Conservation (phyloP, 2,888 invertebrate genomes). For the Cyclophora albipunctata region DNA sequence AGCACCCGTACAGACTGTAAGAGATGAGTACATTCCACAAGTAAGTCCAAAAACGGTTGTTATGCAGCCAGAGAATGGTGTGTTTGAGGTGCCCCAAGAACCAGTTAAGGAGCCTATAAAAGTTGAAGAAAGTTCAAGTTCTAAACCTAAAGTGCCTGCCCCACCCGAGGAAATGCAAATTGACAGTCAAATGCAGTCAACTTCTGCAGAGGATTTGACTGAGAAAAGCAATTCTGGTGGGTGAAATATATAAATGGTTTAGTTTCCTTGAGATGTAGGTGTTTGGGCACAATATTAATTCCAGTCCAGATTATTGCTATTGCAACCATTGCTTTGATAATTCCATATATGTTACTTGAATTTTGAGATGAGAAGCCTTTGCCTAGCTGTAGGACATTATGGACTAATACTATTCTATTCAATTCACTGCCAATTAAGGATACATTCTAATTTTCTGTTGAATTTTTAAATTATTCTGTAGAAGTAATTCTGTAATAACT, state of each 20-base stretch:
- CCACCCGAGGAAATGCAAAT: constrained; percentile 63
- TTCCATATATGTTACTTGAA: too few relatives aligned
- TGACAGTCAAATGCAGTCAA: constrained; percentile 43
- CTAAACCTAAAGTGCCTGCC: constrained; percentile 28
- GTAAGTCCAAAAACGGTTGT: constrained; percentile 24
- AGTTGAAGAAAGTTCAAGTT: constrained; percentile 33
- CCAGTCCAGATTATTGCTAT: too few relatives aligned
- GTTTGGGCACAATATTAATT: too few relatives aligned
- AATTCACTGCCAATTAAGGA: too few relatives aligned
- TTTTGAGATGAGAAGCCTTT: too few relatives aligned
- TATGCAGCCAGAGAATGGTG: constrained; percentile 41
- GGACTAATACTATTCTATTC: too few relatives aligned
- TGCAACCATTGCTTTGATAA: too few relatives aligned
- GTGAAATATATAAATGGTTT: constrained; percentile 3
- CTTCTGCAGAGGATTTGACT: constrained; percentile 60
- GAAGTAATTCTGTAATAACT: too few relatives aligned
- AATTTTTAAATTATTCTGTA: too few relatives aligned
- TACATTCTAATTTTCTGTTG: too few relatives aligned
- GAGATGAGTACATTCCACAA: constrained; percentile 59
- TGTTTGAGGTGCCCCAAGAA: constrained; percentile 36
- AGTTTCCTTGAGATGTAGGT: too few relatives aligned
- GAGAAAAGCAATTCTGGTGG: constrained; percentile 55
- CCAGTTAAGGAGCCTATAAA: constrained; percentile 30
- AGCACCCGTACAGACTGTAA: constrained; percentile 50
- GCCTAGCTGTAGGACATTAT: too few relatives aligned